Percentiles rank a stretch among this genome's conserved stretches.
Evolutionary conservation across 2,888 invertebrate species (phyloP).

Genomic region (Drosophila setosimentum): DNA sequence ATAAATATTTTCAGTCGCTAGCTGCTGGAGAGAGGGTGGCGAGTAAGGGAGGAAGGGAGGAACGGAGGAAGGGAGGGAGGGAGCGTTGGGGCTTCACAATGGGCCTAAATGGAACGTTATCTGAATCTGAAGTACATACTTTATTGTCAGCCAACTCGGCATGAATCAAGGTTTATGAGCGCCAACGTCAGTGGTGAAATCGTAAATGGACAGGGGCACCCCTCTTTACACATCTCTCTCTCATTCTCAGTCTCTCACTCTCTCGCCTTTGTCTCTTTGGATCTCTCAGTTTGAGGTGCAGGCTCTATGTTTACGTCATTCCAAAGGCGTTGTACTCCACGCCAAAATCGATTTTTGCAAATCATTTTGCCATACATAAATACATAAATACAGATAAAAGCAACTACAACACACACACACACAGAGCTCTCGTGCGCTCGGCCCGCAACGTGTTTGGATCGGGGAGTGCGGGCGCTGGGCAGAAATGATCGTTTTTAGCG

Average conservation of each 20-base stretch:
- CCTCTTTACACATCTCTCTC: not conserved
- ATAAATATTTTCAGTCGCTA: constrained; percentile 1
- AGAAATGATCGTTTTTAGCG: constrained; percentile 6
- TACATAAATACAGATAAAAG: constrained; percentile 41
- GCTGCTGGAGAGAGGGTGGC: not conserved
- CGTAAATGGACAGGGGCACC: constrained; percentile 32
- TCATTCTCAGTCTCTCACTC: constrained; percentile 1
- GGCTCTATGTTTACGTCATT: constrained; percentile 60
- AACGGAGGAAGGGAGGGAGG: too few relatives aligned
- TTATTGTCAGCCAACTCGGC: constrained; percentile 60
- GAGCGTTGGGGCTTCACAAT: constrained; percentile 11
- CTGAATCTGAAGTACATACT: constrained; percentile 44
- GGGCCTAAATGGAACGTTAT: constrained; percentile 38
- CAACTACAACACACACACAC: constrained; percentile 10
- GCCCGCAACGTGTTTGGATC: not conserved
- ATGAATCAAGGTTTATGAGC: constrained; percentile 67
- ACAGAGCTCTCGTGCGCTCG: constrained; percentile 38
- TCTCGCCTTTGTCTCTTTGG: not conserved
- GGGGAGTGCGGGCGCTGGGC: constrained; percentile 3
- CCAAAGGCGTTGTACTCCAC: constrained; percentile 33
- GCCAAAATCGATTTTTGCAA: constrained; percentile 55
- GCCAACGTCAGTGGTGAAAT: constrained; percentile 61
- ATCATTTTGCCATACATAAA: constrained; percentile 53
- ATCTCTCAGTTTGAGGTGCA: constrained; percentile 11
- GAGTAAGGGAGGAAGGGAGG: not conserved